Base-by-base conservation (phyloP, 2,113 vertebrate genomes). In the Empidonax traillii region DNA sequence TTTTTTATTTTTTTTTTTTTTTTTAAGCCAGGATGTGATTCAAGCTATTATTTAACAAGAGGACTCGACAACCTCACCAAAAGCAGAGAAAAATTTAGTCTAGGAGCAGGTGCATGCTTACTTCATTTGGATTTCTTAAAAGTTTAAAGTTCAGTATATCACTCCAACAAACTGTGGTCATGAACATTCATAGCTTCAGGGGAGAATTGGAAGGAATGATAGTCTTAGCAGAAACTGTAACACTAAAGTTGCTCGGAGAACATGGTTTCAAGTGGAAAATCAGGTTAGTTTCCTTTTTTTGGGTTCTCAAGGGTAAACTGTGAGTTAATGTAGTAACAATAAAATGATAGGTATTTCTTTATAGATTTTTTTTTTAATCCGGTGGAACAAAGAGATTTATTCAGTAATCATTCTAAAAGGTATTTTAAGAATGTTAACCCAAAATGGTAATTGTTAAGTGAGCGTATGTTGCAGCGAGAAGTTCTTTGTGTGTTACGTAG, bases 71-170 rank as follows among this genome's bases (percentile, higher is more conserved):
- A 35, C 53, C 52, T 81, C 49, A 66, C 63, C 41, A 78, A 93
- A 93, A 56, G 61, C 35, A 55, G 68, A 52, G 59, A 74, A 80
- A 58, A 89, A 74, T 44, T 55, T 82, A 89, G 43, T 66, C 66
- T 63, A 39, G 30, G 79, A 96, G 90, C 96, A 97, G 96, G 96
- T 97, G 95, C 85, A 95, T 77, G 49, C 63, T 92, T 80, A 15
- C 77, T 95, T 87, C 83, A 80, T 90, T 96, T 93, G 68, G 92
- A 85, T 91, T 94, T 94, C 35, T 83, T 47, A 56, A 80, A 95
- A 89, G 87, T 93, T 97, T 61, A 72, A 91, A 90, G 85, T 96
- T 97, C 51, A 87, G 46, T 76, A 22, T 86, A 89, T 85, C 49
- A 22, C 31, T 84, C 41, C 72, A 78, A 65, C 80, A 92, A 89